A percentile compares a stretch with the other conserved stretches of the same genome.
These are phyloP conservation scores for Champsocephalus gunnari DNA, from an alignment of 2,797 vertebrate species.

Conservation along the genomic window DNA sequence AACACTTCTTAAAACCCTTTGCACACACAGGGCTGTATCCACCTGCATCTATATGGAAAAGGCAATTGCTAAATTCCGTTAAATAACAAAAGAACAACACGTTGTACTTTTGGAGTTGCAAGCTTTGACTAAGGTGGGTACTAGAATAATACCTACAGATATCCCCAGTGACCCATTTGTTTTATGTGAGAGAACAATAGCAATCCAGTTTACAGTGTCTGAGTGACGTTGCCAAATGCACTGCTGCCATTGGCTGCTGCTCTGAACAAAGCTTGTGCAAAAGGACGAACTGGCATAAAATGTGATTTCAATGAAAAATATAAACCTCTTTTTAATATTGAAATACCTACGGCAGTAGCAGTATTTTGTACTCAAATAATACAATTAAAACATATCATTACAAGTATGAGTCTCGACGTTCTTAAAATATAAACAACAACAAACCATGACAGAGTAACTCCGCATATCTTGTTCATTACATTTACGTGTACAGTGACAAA, in stretches of 20 bases:
- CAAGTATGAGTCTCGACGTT: background rate
- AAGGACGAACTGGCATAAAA: slow-evolving; percentile 34
- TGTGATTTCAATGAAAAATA: slow-evolving; percentile 4
- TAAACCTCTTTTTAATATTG: accelerated
- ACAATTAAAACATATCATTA: background rate
- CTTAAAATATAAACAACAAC: slow-evolving; percentile 56
- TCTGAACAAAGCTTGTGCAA: slow-evolving; percentile 75
- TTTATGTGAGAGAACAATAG: slow-evolving; percentile 79
- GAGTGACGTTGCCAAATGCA: slow-evolving; percentile 62
- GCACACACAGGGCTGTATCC: background rate
- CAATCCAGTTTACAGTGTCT: slow-evolving; percentile 44
- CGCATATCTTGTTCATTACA: slow-evolving; percentile 1
- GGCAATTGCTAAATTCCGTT: background rate
- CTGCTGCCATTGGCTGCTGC: slow-evolving; percentile 69
- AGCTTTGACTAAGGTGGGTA: background rate
- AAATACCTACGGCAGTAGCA: background rate
- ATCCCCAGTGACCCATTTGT: slow-evolving; percentile 63
- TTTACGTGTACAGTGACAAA: background rate
- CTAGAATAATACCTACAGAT: slow-evolving; percentile 22
- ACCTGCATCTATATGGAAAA: background rate
- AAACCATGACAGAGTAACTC: slow-evolving; percentile 53
- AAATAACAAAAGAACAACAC: background rate
- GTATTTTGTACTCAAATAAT: background rate
- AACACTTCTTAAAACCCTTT: background rate
- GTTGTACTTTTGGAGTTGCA: background rate